A percentile compares a stretch with the other conserved stretches of the same genome.
These are phyloP conservation scores for Lepidocolaptes lacrymiger DNA, from an alignment of 2,797 vertebrate species.

Conservation along the genomic window DNA sequence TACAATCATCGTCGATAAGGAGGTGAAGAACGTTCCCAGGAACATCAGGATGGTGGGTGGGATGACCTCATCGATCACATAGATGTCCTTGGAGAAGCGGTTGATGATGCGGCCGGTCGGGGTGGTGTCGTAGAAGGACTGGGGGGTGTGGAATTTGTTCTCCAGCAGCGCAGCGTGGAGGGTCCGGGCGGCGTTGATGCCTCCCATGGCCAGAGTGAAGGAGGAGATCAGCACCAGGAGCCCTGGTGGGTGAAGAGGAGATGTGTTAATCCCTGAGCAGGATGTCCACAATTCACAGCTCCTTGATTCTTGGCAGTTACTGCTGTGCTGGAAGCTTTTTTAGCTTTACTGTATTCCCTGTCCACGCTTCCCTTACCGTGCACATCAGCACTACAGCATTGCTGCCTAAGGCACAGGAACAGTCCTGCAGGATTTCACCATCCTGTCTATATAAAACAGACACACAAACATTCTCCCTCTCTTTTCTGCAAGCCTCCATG, in stretches of 20 bases:
- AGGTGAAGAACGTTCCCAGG: slow-evolving; percentile 85
- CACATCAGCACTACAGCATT: rapidly evolving
- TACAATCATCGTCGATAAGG: slow-evolving; percentile 88
- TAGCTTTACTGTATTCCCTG: not conserved
- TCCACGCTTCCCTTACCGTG: not conserved
- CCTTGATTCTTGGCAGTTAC: not conserved
- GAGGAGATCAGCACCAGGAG: slow-evolving; percentile 88
- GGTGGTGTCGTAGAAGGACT: slow-evolving; percentile 96
- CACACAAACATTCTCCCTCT: not conserved
- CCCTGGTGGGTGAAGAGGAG: slow-evolving; percentile 73
- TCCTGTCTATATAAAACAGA: not conserved
- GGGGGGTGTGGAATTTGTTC: slow-evolving; percentile 91
- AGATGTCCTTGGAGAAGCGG: slow-evolving; percentile 96
- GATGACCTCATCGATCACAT: slow-evolving; percentile 90
- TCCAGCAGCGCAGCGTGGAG: slow-evolving; percentile 86
- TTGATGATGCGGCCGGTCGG: slow-evolving; percentile 95
- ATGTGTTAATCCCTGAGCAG: rapidly evolving
- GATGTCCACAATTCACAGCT: rapidly evolving
- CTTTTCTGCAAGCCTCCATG: not conserved
- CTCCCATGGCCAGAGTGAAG: slow-evolving; percentile 87
- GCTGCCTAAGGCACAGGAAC: not conserved
- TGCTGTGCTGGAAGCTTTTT: not conserved
- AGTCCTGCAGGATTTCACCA: not conserved
- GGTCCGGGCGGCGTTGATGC: slow-evolving; percentile 84
- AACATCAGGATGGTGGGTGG: slow-evolving; percentile 89